Evolutionary conservation across 2,888 invertebrate species (phyloP), one percentile per base, ranked within the genome.

Genomic region (Aphidoletes aphidimyza): DNA sequence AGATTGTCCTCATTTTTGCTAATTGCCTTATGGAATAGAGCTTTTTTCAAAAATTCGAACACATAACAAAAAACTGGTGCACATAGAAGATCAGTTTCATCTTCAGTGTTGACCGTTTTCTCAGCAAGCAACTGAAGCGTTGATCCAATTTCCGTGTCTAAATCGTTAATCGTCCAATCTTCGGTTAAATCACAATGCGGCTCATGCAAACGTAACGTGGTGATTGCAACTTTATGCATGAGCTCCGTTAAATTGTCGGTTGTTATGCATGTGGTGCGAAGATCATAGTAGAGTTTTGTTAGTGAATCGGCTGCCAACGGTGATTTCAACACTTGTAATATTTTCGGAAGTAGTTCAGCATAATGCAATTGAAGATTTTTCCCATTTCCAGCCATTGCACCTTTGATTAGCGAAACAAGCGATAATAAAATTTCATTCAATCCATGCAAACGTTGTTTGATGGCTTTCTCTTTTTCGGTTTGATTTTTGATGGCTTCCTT

Each of bases 401-500:
- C 88, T 85, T 89, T 88, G 17, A 90, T 87, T 26, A 90, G 87
- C 34, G 88, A 88, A n/a, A 89, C 88, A n/a, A 88, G 86, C 37
- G 85, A 87, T 85, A 86, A 89, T 85, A 89, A 84, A 84, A 88
- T 88, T 2, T 88, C 86, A 88, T 91, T 90, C 87, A 95, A 93
- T 88, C 90, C 91, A 8, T 91, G 91, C 42, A 98, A 89, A 86
- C 93, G 92, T 69, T 93, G 91, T 86, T 97, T 92, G 85, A 97
- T 95, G 0, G 92, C 92, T 86, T 93, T 92, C 89, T 99, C 99
- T 87, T 97, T 97, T 37, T 95, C 94, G 30, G 95, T 91, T 89
- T 98, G 98, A 49, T 93, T 93, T 88, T 95, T 96, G 84, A 98
- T 93, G 0, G 94, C 94, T 89, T 99, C 98, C 88, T 97, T 94